phyloP scores from a whole-genome alignment of 2,797 vertebrate species.

The Rousettus madagascariensis region DNA sequence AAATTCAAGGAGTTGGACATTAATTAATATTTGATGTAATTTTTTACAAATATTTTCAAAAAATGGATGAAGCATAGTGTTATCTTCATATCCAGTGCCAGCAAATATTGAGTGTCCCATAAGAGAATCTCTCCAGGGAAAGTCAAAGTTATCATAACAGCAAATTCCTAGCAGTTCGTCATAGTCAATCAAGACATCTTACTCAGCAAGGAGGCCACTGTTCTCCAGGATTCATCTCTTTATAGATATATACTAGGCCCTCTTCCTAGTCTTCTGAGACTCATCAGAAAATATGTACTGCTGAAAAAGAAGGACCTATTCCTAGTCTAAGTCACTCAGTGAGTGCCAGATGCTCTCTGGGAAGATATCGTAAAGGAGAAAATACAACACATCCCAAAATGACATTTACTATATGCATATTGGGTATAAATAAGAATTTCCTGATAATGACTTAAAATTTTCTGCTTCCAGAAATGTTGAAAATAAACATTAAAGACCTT shows the following conservation, averaged over 20 bases:
- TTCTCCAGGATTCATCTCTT: not conserved
- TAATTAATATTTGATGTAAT: not conserved
- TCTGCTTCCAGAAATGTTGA: constrained; percentile 39
- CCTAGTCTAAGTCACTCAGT: not conserved
- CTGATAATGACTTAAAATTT: constrained; percentile 48
- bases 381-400: not conserved
- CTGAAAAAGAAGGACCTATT: not conserved
- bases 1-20: not conserved
- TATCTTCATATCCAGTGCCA: not conserved
- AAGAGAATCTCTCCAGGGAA: not conserved
- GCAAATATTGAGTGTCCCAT: not conserved
- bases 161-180: constrained; percentile 5
- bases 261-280: constrained; percentile 15
- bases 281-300: not conserved
- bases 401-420: not conserved
- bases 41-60: not conserved
- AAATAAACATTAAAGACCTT: constrained; percentile 25
- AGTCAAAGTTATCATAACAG: not conserved
- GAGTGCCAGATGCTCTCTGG: constrained; percentile 14
- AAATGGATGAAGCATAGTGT: not conserved
- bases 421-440: constrained; percentile 45
- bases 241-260: not conserved
- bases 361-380: constrained; percentile 41
- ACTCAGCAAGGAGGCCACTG: not conserved
- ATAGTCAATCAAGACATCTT: not conserved